These are phyloP conservation scores for Portevinia maculata DNA, from an alignment of 2,888 invertebrate species.

Conservation along the genomic window DNA sequence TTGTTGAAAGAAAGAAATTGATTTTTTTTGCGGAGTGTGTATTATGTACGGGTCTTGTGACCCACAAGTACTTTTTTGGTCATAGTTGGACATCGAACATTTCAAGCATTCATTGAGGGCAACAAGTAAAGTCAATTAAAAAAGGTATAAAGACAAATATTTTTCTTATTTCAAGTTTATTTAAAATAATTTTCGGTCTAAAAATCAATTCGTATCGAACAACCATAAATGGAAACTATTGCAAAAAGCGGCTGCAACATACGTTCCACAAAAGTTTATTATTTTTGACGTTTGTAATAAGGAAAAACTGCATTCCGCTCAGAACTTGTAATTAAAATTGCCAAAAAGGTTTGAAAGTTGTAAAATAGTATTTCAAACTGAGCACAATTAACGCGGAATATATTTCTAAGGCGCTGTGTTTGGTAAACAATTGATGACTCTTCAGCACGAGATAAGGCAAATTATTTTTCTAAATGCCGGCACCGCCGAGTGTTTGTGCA, in stretches of 20 bases:
- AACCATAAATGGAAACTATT: slow-evolving; percentile 36
- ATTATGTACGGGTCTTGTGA: slow-evolving; percentile 39
- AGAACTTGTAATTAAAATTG: slow-evolving; percentile 14
- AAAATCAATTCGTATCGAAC: background rate
- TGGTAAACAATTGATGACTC: background rate
- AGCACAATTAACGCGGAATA: background rate
- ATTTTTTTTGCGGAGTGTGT: slow-evolving; percentile 43
- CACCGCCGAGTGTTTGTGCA: slow-evolving; percentile 19
- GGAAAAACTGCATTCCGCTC: slow-evolving; percentile 30
- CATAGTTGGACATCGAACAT: slow-evolving; percentile 25
- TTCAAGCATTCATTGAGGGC: slow-evolving; percentile 27
- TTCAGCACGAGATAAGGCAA: slow-evolving; percentile 9
- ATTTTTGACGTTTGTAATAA: slow-evolving; percentile 44
- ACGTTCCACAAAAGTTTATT: slow-evolving; percentile 58
- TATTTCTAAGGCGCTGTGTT: background rate
- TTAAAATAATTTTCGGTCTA: background rate
- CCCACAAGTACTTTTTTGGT: slow-evolving; percentile 50
- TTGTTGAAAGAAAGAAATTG: slow-evolving; percentile 10
- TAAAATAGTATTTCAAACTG: background rate
- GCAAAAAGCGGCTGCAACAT: slow-evolving; percentile 65
- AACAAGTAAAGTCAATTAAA: background rate
- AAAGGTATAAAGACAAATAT: slow-evolving; percentile 29
- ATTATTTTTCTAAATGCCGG: slow-evolving; percentile 28
- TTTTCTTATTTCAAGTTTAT: background rate
- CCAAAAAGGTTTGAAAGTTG: background rate